Conservation (phyloP, 1,140 invertebrate genomes). For the Gryon sp. region DNA sequence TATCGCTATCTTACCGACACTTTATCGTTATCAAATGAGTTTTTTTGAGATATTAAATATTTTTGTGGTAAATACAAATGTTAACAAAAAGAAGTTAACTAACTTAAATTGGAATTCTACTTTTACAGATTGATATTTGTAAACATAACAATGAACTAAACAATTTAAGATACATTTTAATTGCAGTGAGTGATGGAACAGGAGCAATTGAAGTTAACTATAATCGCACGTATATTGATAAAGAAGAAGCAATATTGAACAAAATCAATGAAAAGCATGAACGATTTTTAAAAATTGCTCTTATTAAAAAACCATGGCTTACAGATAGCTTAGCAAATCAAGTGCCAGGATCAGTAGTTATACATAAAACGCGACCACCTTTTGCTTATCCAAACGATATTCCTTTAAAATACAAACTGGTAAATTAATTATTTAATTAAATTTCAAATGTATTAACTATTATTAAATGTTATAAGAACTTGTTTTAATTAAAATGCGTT, state of each 20-base stretch:
- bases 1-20: no score
- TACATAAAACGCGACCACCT: slow-evolving; percentile 24
- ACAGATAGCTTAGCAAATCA: slow-evolving; percentile 10
- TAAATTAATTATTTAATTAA: slow-evolving; percentile 4
- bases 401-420: slow-evolving; percentile 46
- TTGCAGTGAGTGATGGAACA: slow-evolving; percentile 48
- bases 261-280: slow-evolving; percentile 46
- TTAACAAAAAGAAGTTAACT: no score
- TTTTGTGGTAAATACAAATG: no score
- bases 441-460: background rate
- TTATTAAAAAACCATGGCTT: slow-evolving; percentile 34
- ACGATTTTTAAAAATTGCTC: slow-evolving; percentile 43
- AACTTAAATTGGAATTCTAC: no score
- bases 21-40: no score
- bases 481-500: no score
- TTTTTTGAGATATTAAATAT: no score
- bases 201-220: slow-evolving; percentile 29
- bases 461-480: no score
- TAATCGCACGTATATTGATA: slow-evolving; percentile 12
- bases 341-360: slow-evolving; percentile 1
- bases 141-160: no score
- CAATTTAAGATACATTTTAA: no score
- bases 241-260: background rate
- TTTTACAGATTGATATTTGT: no score
- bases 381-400: slow-evolving; percentile 45